Evolutionary conservation across 1,140 invertebrate genomes (phyloP).

Genomic region (Leptopilina boulardi): DNA sequence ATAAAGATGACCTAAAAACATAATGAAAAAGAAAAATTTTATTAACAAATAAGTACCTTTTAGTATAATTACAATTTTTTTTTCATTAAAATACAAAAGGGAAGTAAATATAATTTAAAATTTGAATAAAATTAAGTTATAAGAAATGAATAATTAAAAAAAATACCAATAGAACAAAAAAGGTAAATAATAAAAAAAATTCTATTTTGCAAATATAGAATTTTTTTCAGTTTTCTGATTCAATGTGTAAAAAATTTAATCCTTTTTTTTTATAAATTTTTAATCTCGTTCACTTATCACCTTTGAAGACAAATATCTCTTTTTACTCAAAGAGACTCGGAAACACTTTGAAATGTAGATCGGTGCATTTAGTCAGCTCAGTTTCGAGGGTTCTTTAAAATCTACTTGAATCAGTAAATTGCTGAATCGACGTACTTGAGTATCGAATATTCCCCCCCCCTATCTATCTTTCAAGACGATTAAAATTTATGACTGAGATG

Average conservation of each 20-base stretch:
- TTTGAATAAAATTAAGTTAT: too few relatives aligned
- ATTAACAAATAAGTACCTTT: neutral
- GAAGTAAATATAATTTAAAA: too few relatives aligned
- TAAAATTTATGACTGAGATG: slow-evolving; percentile 1
- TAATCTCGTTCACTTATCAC: neutral
- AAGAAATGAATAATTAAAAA: too few relatives aligned
- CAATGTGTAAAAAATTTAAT: too few relatives aligned
- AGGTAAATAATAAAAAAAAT: too few relatives aligned
- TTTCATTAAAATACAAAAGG: too few relatives aligned
- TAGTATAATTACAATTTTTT: too few relatives aligned
- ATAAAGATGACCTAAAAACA: slow-evolving; percentile 82
- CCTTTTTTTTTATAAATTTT: neutral
- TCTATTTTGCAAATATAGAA: too few relatives aligned
- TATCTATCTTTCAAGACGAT: neutral
- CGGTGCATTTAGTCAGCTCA: slow-evolving; percentile 28
- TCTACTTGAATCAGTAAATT: slow-evolving; percentile 19
- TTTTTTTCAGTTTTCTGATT: too few relatives aligned
- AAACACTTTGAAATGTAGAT: slow-evolving; percentile 19
- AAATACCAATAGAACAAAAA: too few relatives aligned
- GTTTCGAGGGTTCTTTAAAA: slow-evolving; percentile 14
- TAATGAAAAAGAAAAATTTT: neutral
- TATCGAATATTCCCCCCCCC: slow-evolving; percentile 5
- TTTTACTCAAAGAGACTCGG: slow-evolving; percentile 1
- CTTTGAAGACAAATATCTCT: slow-evolving; percentile 26
- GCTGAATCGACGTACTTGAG: slow-evolving; percentile 19